Evolutionary conservation across 2,113 vertebrate genomes (phyloP).

Genomic region (Macaca fascicularis): DNA sequence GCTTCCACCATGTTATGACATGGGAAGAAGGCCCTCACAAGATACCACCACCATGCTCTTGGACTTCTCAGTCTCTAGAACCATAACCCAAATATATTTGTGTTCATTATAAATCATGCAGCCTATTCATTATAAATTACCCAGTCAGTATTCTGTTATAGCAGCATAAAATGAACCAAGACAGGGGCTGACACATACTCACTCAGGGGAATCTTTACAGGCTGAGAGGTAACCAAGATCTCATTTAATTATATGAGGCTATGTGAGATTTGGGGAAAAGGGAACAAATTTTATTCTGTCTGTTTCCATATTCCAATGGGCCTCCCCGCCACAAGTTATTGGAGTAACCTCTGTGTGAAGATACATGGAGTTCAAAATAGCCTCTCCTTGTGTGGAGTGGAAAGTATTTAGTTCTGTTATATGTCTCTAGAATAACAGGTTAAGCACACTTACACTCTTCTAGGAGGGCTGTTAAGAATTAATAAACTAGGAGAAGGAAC

Average conservation of each 20-base stretch:
- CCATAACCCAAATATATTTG: background rate
- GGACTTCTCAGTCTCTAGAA: background rate
- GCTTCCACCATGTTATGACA: background rate
- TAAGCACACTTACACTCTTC: background rate
- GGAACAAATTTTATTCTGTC: background rate
- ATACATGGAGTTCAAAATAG: background rate
- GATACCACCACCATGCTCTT: background rate
- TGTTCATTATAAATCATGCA: background rate
- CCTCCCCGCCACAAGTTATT: rapidly evolving
- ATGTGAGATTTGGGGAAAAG: background rate
- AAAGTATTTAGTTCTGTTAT: background rate
- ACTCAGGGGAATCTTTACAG: background rate
- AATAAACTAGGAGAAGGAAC: background rate
- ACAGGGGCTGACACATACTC: background rate
- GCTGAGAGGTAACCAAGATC: background rate
- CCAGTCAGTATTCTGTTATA: background rate
- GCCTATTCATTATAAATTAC: background rate
- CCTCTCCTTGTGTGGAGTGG: background rate
- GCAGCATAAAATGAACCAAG: background rate
- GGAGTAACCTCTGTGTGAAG: background rate
- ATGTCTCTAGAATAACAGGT: background rate
- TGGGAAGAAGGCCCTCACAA: background rate
- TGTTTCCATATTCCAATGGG: background rate
- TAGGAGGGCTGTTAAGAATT: background rate
- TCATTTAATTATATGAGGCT: background rate